These are phyloP conservation scores for Apocrypta bakeri DNA, from an alignment of 1,140 invertebrate genomes.

Conservation along the genomic window DNA sequence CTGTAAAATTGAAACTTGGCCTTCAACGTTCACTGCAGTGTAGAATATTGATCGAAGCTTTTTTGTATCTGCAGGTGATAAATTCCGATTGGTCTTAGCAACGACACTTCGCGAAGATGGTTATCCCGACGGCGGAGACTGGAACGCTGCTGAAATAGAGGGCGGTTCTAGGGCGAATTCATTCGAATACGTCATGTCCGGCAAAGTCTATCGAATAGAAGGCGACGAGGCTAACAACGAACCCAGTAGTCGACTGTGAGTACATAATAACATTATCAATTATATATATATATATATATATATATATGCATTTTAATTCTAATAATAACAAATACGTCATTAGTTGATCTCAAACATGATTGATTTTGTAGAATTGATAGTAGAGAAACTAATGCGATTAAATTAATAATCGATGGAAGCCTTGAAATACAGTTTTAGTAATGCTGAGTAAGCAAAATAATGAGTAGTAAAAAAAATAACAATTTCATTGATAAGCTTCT, in stretches of 20 bases:
- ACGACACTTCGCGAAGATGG: constrained; percentile 97
- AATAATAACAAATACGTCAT: background rate
- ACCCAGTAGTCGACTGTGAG: constrained; percentile 88
- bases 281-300: background rate
- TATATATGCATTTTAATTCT: constrained; percentile 10
- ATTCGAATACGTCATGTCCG: constrained; percentile 99
- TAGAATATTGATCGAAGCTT: background rate
- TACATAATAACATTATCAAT: too few species aligned
- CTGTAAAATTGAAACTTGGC: too few species aligned
- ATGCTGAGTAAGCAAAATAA: background rate
- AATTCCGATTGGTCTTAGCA: constrained; percentile 95
- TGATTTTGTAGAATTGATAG: too few species aligned
- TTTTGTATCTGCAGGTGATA: constrained; percentile 79
- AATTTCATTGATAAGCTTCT: too few species aligned
- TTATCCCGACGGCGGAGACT: constrained; percentile 95
- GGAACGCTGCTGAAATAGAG: constrained; percentile 88
- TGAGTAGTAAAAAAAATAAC: background rate
- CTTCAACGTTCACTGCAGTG: too few species aligned
- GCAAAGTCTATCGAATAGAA: constrained; percentile 99
- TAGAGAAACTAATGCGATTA: too few species aligned
- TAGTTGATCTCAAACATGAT: too few species aligned
- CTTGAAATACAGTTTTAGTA: background rate
- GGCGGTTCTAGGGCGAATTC: constrained; percentile 92
- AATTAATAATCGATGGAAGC: background rate
- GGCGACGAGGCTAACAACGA: constrained; percentile 95